Evolutionary conservation across 2,113 vertebrate genomes (phyloP).

Genomic region (Daubentonia madagascariensis): DNA sequence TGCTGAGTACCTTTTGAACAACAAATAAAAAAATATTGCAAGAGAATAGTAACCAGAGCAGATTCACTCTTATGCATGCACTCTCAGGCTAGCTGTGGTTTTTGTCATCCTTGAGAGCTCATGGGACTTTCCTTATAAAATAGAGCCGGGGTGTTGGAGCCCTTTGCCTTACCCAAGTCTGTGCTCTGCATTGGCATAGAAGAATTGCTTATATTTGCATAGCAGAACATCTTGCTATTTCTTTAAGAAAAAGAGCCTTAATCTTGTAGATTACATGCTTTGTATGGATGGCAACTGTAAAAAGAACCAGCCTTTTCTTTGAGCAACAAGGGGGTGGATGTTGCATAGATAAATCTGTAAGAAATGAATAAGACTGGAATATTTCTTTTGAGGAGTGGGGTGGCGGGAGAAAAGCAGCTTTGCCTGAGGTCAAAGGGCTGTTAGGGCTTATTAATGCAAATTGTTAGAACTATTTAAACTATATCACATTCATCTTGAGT

Average conservation of each 20-base stretch:
- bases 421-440: background rate
- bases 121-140: background rate
- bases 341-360: background rate
- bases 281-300: background rate
- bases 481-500: background rate
- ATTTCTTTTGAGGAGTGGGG: background rate
- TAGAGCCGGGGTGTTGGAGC: background rate
- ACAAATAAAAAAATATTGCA: background rate
- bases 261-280: background rate
- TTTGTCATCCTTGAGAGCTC: background rate
- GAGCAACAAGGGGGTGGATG: background rate
- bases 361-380: background rate
- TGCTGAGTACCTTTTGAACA: background rate
- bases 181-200: background rate
- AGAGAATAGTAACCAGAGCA: background rate
- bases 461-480: slow-evolving; percentile 5
- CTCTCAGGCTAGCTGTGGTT: background rate
- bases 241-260: background rate
- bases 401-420: background rate
- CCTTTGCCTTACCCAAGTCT: background rate
- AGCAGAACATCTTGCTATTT: background rate
- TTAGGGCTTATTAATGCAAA: background rate
- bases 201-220: background rate
- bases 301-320: background rate
- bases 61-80: background rate